These are phyloP conservation scores for Caerostris extrusa DNA, from an alignment of 1,140 invertebrate genomes.

Conservation along the genomic window DNA sequence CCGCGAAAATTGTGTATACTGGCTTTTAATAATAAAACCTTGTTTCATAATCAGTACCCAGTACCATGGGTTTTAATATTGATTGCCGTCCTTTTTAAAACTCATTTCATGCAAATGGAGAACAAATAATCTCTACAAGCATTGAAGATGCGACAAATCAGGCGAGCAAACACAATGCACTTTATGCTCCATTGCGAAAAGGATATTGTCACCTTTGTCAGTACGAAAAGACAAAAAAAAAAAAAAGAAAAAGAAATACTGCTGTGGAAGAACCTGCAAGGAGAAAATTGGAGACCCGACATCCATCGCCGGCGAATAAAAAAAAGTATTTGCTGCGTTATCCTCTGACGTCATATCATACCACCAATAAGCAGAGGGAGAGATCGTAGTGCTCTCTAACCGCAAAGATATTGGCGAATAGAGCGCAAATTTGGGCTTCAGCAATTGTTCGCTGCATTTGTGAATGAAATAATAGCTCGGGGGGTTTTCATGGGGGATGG, in stretches of 20 bases:
- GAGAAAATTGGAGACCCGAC: slow-evolving; percentile 8
- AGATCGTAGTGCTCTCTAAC: slow-evolving; percentile 70
- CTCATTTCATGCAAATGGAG: neutral
- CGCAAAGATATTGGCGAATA: slow-evolving; percentile 77
- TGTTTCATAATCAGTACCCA: no score
- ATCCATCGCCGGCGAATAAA: slow-evolving; percentile 9
- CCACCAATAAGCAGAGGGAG: slow-evolving; percentile 73
- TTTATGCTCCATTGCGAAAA: slow-evolving; percentile 12
- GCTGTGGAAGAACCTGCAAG: neutral
- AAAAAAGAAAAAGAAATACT: neutral
- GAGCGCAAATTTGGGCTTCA: slow-evolving; percentile 74
- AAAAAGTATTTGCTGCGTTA: slow-evolving; percentile 19
- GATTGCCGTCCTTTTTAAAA: neutral
- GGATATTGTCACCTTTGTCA: slow-evolving; percentile 43
- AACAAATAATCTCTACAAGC: slow-evolving; percentile 33
- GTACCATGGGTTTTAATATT: neutral
- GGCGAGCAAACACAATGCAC: slow-evolving; percentile 21
- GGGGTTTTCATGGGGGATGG: slow-evolving; percentile 56
- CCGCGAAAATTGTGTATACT: no score
- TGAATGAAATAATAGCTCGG: slow-evolving; percentile 76
- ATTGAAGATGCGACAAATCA: slow-evolving; percentile 30
- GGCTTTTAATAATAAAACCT: no score
- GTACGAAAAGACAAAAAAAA: neutral
- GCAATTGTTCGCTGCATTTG: slow-evolving; percentile 75
- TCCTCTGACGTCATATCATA: slow-evolving; percentile 67